phyloP scores from a whole-genome alignment of 2,888 invertebrate species.

The Drosophila acutilabella region DNA sequence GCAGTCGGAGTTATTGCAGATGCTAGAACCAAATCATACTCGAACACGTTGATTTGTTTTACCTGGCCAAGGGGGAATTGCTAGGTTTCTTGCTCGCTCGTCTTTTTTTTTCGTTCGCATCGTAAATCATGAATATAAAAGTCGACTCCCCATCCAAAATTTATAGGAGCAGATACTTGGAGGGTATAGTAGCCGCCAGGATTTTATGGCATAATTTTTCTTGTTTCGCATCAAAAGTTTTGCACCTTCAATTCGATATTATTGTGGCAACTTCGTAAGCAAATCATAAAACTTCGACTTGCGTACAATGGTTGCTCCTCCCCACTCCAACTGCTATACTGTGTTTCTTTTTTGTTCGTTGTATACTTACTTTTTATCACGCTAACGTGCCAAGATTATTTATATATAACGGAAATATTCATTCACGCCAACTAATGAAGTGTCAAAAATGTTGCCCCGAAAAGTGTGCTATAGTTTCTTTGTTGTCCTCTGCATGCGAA shows the following conservation, averaged over 20 bases:
- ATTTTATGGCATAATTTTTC: constrained; percentile 69
- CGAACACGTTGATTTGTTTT: constrained; percentile 61
- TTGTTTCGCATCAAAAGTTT: constrained; percentile 47
- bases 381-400: constrained; percentile 54
- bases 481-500: neutral
- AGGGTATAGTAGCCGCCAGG: constrained; percentile 30
- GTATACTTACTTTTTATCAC: constrained; percentile 33
- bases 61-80: constrained; percentile 60
- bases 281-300: constrained; percentile 53
- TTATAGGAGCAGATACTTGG: neutral
- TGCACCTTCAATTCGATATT: constrained; percentile 35
- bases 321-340: neutral
- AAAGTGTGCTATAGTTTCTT: constrained; percentile 61
- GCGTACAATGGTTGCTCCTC: constrained; percentile 32
- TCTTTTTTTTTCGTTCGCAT: constrained; percentile 34
- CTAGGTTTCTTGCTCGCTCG: constrained; percentile 1
- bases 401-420: constrained; percentile 67
- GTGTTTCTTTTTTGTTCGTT: constrained; percentile 4
- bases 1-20: constrained; percentile 11
- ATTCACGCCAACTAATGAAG: constrained; percentile 74
- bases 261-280: constrained; percentile 27
- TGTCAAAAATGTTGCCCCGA: constrained; percentile 70
- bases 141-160: constrained; percentile 31
- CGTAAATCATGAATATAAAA: constrained; percentile 75
- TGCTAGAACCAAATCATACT: constrained; percentile 14